Conservation (phyloP, 2,113 vertebrate genomes). For the Zosterops pallidus region DNA sequence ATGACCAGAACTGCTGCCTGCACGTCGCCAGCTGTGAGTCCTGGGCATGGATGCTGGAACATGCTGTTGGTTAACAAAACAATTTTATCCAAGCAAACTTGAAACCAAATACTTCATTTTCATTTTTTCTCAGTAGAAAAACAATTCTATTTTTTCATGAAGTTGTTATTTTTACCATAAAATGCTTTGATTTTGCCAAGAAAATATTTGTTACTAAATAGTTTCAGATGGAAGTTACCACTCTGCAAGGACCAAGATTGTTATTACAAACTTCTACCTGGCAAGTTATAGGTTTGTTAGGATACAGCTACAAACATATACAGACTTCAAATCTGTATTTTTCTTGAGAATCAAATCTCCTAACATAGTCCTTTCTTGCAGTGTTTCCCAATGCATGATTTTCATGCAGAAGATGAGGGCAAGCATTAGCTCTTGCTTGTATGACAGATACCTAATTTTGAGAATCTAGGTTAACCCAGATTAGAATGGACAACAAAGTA, state of each 20-base stretch:
- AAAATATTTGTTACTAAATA: slow-evolving; percentile 24
- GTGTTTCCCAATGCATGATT: background rate
- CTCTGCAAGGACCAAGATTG: background rate
- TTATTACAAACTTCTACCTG: background rate
- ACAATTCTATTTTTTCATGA: slow-evolving; percentile 25
- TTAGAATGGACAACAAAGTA: background rate
- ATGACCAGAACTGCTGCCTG: background rate
- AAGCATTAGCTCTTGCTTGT: background rate
- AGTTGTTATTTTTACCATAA: slow-evolving; percentile 8
- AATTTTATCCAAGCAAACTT: background rate
- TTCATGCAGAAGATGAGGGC: background rate
- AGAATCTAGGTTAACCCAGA: background rate
- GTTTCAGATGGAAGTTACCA: background rate
- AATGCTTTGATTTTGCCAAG: slow-evolving; percentile 22
- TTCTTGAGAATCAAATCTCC: background rate
- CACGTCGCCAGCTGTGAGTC: background rate
- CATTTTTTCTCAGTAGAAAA: slow-evolving; percentile 27
- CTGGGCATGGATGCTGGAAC: background rate
- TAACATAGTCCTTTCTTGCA: background rate
- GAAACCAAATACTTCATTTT: slow-evolving; percentile 26
- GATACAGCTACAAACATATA: background rate
- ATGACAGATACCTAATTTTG: background rate
- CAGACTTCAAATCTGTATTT: background rate
- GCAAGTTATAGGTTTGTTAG: background rate
- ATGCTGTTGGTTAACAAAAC: background rate